These are phyloP conservation scores for Mercenaria mercenaria DNA, from an alignment of 1,140 invertebrate species.

Conservation along the genomic window DNA sequence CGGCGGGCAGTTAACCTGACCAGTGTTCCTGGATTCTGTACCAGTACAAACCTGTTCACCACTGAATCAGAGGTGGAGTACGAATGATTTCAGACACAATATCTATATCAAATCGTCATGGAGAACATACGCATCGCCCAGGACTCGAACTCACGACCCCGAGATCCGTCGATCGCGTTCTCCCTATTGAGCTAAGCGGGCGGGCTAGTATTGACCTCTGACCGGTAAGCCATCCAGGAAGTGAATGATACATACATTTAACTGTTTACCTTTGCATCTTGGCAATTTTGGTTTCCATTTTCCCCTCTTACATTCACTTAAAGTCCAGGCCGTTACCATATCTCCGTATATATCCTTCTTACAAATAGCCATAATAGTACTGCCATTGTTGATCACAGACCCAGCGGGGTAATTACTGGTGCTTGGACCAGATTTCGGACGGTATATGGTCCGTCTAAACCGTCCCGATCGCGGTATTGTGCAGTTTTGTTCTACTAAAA, in stretches of 20 bases:
- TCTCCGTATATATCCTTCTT: neutral
- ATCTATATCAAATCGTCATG: too few species aligned
- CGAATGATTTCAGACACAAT: too few species aligned
- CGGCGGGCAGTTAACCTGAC: too few species aligned
- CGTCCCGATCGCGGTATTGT: neutral
- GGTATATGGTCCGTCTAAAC: neutral
- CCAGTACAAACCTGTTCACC: too few species aligned
- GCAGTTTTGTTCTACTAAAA: neutral
- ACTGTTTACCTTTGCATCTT: neutral
- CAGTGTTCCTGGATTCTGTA: too few species aligned
- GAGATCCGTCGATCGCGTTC: too few species aligned
- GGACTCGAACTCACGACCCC: too few species aligned
- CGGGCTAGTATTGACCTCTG: too few species aligned
- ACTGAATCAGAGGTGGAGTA: too few species aligned
- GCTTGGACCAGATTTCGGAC: neutral
- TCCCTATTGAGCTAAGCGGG: too few species aligned
- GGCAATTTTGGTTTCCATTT: neutral
- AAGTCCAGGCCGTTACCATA: neutral
- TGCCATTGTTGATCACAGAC: neutral
- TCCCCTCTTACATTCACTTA: neutral
- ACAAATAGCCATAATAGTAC: neutral
- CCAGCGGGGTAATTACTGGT: neutral
- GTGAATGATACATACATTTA: too few species aligned
- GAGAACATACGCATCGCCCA: too few species aligned
- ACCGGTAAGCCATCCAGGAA: neutral